Conservation (phyloP, 2,888 invertebrate species). For the Electrophaes corylata region DNA sequence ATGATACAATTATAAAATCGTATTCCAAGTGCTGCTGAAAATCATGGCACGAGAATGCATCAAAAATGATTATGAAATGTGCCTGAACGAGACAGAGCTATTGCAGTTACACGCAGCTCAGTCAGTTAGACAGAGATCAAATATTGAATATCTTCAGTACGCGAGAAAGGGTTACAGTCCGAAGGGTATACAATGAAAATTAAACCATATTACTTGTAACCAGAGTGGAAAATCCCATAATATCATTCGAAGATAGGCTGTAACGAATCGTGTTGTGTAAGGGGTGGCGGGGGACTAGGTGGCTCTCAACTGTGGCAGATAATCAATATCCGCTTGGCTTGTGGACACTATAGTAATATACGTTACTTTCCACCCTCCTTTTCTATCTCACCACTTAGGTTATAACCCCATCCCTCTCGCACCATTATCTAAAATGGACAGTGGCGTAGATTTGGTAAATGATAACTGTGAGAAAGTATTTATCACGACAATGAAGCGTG, state of each 20-base stretch:
- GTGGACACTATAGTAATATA: conserved; percentile 85
- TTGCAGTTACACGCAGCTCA: conserved; percentile 75
- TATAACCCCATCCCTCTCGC: conserved; percentile 63
- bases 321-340: conserved; percentile 86
- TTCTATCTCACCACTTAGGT: conserved; percentile 48
- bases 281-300: conserved; percentile 69
- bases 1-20: conserved; percentile 62
- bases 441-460: conserved; percentile 84
- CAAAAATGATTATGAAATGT: conserved; percentile 83
- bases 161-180: conserved; percentile 61
- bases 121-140: conserved; percentile 84
- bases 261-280: conserved; percentile 47
- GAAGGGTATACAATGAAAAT: conserved; percentile 51
- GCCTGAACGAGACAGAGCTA: conserved; percentile 73
- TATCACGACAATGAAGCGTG: conserved; percentile 83
- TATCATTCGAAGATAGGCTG: conserved; percentile 55
- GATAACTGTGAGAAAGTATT: conserved; percentile 85
- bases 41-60: conserved; percentile 82
- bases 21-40: conserved; percentile 72
- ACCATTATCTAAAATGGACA: conserved; percentile 84
- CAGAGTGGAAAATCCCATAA: conserved; percentile 61
- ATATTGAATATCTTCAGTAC: conserved; percentile 74
- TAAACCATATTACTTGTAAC: conserved; percentile 50
- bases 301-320: conserved; percentile 85
- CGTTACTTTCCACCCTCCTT: conserved; percentile 76